phyloP scores from a whole-genome alignment of 2,888 invertebrate genomes.

The Baccha elongata region DNA sequence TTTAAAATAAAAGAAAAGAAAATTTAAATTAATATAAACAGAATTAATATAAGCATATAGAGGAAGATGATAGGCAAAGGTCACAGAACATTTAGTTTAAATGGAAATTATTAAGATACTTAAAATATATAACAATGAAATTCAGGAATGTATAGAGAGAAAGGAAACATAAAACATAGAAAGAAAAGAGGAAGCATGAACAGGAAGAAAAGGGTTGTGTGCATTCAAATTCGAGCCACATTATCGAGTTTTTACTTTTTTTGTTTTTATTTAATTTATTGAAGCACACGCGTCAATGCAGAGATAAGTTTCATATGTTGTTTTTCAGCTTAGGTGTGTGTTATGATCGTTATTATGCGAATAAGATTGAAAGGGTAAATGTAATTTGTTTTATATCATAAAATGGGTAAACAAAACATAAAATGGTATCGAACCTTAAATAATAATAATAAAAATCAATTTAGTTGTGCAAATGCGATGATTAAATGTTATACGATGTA shows the following conservation, averaged over 20 bases:
- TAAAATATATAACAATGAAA: conserved; percentile 27
- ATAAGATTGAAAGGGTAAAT: neutral
- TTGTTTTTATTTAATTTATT: too few species aligned
- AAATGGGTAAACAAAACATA: conserved; percentile 12
- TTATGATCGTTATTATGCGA: conserved; percentile 24
- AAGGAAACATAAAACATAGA: neutral
- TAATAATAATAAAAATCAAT: neutral
- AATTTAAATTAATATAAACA: neutral
- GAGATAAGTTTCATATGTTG: neutral
- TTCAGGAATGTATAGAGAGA: neutral
- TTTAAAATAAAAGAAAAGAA: neutral
- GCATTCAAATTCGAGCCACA: conserved; percentile 61
- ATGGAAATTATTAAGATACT: conserved; percentile 51
- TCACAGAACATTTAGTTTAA: conserved; percentile 54
- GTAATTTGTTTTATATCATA: conserved; percentile 15
- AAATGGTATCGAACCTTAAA: neutral
- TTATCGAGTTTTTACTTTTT: conserved; percentile 71
- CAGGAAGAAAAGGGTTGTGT: conserved; percentile 13
- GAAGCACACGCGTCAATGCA: conserved; percentile 18
- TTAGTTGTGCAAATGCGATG: conserved; percentile 21
- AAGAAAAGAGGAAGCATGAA: conserved; percentile 38
- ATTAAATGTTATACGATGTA: neutral
- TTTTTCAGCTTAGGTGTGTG: neutral
- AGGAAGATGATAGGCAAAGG: conserved; percentile 34
- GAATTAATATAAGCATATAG: conserved; percentile 47